Evolutionary conservation across 2,797 vertebrate genomes (phyloP), one percentile per base, ranked within the genome.

Genomic region (Perodicticus potto): DNA sequence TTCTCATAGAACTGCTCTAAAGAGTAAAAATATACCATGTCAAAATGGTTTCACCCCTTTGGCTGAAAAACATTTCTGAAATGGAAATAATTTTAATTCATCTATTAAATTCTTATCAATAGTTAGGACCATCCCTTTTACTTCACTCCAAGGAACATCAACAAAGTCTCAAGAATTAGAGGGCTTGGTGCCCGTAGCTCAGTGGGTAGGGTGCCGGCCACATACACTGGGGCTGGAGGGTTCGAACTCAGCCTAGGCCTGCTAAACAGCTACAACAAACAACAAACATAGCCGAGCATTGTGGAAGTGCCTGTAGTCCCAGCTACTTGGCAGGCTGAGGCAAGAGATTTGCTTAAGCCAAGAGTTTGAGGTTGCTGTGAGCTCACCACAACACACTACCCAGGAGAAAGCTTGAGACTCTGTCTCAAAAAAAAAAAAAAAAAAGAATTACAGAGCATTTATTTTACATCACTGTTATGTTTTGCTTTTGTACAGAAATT

Each of bases 11-110:
- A 34, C 61, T 87, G 34, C 49, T 87, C 32, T 37, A 72, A 86
- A 83, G 67, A 2, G 8, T 65, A 87, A 81, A 83, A 82, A 57
- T 17, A 40, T 7, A 72, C 32, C 5, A 73, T 53, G 22, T 89
- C 12, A 91, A 92, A 93, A 81, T 57, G 1, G 7, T 37, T 43
- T 95, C 34, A 69, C 8, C 9, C 57, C n/a, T 73, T 83, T 89
- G 45, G 23, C 17, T 86, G 29, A 93, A 85, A 94, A 70, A 65
- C 13, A 91, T 37, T 89, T 73, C 29, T 84, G 20, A 93, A 89
- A 53, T 82, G 16, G 27, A 89, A 77, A 37, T 78, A 32, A 88
- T 74, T 55, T 76, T 16, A 37, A 32, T 34, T 82, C 1, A 57
- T 23, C 25, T 81, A 19, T 61, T 53, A 69, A 82, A 72, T 86